These are phyloP conservation scores for Myiotriccus ornatus DNA, from an alignment of 2,797 vertebrate species.

Conservation along the genomic window DNA sequence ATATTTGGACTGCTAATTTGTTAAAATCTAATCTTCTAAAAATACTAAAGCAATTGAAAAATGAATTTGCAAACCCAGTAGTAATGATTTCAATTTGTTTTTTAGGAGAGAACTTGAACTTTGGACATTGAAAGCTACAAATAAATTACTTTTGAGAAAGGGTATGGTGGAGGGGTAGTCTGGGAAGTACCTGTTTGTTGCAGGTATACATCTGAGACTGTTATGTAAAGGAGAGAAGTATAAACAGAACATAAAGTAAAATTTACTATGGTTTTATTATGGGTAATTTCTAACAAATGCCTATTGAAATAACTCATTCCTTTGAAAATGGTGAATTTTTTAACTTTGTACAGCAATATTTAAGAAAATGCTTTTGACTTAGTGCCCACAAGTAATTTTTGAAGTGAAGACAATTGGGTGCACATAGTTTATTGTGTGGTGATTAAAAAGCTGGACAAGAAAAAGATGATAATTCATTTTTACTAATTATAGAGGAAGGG, in stretches of 20 bases:
- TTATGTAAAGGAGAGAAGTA: not conserved
- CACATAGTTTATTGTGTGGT: not conserved
- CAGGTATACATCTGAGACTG: not conserved
- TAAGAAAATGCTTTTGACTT: not conserved
- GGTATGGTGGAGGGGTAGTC: accelerated
- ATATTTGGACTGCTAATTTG: not conserved
- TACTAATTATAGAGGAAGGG: not conserved
- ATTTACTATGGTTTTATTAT: not conserved
- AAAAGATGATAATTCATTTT: not conserved
- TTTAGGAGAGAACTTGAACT: not conserved
- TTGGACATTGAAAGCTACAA: not conserved
- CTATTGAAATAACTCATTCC: not conserved
- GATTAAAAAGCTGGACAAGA: not conserved
- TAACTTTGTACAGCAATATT: not conserved
- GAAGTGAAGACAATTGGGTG: not conserved
- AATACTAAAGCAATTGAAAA: not conserved
- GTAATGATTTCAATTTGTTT: not conserved
- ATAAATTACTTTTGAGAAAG: not conserved
- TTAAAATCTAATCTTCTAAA: not conserved
- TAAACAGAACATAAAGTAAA: not conserved
- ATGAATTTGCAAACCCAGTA: not conserved
- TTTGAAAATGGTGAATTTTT: not conserved
- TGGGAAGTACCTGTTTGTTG: not conserved
- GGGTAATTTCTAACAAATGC: not conserved
- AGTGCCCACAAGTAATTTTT: not conserved